Conservation (phyloP, 2,888 invertebrate species). For the Helobdella robusta region DNA sequence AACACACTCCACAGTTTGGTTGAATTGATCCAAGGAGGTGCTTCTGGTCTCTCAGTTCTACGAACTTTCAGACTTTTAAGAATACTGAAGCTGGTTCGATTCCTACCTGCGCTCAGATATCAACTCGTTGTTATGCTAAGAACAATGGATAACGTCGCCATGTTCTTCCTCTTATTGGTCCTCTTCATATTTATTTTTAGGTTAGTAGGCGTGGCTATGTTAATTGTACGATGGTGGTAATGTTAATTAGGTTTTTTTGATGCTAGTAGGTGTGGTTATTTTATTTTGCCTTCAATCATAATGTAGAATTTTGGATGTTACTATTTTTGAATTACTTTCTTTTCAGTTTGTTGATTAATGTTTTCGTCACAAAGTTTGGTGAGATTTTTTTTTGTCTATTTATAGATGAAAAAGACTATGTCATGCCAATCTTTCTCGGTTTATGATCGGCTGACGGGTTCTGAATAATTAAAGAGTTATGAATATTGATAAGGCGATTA, state of each 20-base stretch:
- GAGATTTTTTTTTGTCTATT: neutral
- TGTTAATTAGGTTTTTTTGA: neutral
- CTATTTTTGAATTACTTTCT: neutral
- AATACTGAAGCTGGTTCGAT: slow-evolving; percentile 86
- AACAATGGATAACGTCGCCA: slow-evolving; percentile 99
- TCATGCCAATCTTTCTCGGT: no score
- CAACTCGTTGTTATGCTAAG: slow-evolving; percentile 97
- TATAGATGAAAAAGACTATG: no score
- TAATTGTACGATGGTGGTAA: neutral
- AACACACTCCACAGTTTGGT: no score
- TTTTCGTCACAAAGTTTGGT: neutral
- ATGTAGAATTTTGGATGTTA: neutral
- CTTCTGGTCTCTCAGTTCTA: slow-evolving; percentile 88
- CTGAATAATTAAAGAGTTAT: no score
- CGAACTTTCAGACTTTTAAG: slow-evolving; percentile 91
- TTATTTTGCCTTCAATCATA: neutral
- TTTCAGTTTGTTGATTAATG: neutral
- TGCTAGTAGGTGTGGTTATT: neutral
- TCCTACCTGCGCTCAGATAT: slow-evolving; percentile 92
- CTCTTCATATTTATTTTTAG: slow-evolving; percentile 99
- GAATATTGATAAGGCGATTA: no score
- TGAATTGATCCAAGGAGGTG: slow-evolving; percentile 58
- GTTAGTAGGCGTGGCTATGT: no score
- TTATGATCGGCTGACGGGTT: no score
- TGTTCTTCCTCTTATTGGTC: slow-evolving; percentile 95